Percentiles rank a stretch among this genome's conserved stretches.
phyloP scores from a whole-genome alignment of 2,113 vertebrate genomes.

The Urocynchramus pylzowi region DNA sequence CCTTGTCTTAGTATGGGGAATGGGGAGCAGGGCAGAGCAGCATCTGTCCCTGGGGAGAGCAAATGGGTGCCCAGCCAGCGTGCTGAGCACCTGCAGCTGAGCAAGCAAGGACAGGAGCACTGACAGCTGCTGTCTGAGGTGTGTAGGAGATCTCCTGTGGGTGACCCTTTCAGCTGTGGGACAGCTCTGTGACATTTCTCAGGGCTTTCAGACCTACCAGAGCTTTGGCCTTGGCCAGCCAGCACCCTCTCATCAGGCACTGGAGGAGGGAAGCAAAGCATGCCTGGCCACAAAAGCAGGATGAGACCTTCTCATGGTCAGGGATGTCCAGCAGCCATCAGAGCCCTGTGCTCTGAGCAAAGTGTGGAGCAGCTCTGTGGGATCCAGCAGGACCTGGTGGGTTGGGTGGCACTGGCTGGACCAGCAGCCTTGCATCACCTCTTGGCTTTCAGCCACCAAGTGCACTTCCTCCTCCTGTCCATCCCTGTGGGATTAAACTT shows the following conservation, averaged over 20 bases:
- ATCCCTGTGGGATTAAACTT: neutral
- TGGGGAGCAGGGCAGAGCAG: neutral
- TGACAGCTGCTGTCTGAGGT: neutral
- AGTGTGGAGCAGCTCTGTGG: neutral
- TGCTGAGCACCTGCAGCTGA: neutral
- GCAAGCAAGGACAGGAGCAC: neutral
- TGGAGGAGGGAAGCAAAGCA: neutral
- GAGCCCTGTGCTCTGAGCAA: neutral
- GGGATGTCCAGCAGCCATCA: neutral
- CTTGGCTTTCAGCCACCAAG: neutral
- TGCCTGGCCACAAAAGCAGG: neutral
- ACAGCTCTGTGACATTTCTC: neutral
- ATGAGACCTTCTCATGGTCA: neutral
- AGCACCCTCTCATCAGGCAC: rapidly evolving
- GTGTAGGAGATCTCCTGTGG: neutral
- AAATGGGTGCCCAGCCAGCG: rapidly evolving
- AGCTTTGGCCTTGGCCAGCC: neutral
- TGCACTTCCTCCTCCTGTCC: neutral
- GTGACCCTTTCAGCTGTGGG: neutral
- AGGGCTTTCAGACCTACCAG: neutral
- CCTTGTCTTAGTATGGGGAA: neutral
- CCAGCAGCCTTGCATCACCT: neutral
- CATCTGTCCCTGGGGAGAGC: neutral
- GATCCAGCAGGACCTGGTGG: neutral
- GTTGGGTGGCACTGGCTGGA: neutral